Evolutionary conservation across 2,888 invertebrate genomes (phyloP).

Genomic region (Acholoe squamosa): DNA sequence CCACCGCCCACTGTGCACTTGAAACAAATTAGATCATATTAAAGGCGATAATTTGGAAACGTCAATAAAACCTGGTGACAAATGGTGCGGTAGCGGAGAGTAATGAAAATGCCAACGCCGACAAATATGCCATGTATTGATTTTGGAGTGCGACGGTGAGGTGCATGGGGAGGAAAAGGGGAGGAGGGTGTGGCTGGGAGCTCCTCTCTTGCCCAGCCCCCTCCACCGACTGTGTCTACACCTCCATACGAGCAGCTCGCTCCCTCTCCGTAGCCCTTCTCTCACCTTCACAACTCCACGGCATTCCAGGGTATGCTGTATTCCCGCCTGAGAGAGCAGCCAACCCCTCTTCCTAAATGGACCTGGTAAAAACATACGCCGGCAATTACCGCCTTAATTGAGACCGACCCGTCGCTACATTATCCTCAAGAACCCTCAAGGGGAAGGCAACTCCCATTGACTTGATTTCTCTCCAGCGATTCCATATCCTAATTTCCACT

Average conservation of each 20-base stretch:
- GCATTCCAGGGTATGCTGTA: neutral
- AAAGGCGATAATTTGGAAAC: constrained; percentile 62
- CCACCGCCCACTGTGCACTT: constrained; percentile 63
- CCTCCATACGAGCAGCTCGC: neutral
- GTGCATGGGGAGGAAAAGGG: constrained; percentile 14
- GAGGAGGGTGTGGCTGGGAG: neutral
- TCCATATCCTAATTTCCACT: neutral
- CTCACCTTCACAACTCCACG: constrained; percentile 40
- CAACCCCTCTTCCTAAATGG: constrained; percentile 30
- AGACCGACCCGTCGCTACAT: constrained; percentile 56
- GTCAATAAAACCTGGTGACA: constrained; percentile 64
- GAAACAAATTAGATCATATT: constrained; percentile 67
- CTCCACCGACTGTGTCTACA: neutral
- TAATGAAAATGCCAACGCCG: constrained; percentile 60
- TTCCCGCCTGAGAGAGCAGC: neutral
- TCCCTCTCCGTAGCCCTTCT: neutral
- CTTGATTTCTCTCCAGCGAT: neutral
- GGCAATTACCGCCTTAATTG: constrained; percentile 52
- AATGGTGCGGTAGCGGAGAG: constrained; percentile 57
- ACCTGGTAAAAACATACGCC: constrained; percentile 60
- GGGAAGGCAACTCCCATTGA: constrained; percentile 30
- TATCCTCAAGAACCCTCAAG: neutral
- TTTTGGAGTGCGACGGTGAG: constrained; percentile 1
- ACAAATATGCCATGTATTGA: constrained; percentile 60
- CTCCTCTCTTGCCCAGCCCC: constrained; percentile 5